Conservation (phyloP, 2,113 vertebrate genomes). For the Morone chrysops region DNA sequence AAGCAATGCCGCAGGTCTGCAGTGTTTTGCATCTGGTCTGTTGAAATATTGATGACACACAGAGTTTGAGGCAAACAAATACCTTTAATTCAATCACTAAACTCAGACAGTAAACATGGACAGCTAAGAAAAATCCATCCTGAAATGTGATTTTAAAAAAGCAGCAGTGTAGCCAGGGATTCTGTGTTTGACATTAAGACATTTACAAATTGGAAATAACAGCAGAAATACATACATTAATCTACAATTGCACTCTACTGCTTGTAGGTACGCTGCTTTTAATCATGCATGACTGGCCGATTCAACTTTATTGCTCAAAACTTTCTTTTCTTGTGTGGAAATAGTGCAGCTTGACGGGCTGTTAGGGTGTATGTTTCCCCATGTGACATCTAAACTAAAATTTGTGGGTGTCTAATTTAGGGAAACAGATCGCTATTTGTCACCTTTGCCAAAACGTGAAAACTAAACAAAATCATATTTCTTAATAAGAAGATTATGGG, state of each 20-base stretch:
- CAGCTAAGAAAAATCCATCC: conserved; percentile 52
- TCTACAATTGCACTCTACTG: neutral
- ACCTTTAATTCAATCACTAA: conserved; percentile 64
- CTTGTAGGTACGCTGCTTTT: neutral
- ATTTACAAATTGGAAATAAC: conserved; percentile 2
- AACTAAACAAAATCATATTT: neutral
- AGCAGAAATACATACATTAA: neutral
- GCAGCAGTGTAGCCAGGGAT: conserved; percentile 6
- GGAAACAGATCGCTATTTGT: neutral
- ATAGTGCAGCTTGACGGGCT: neutral
- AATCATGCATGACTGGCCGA: neutral
- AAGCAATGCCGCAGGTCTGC: conserved; percentile 50
- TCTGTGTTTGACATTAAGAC: conserved; percentile 10
- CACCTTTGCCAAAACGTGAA: neutral
- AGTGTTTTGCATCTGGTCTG: conserved; percentile 58
- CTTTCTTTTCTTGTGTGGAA: neutral
- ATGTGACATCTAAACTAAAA: neutral
- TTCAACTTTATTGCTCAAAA: neutral
- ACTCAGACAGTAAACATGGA: conserved; percentile 64
- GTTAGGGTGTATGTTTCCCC: neutral
- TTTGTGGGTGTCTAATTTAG: neutral
- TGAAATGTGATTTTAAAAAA: conserved; percentile 55
- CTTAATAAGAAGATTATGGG: neutral
- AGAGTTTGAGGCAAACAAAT: conserved; percentile 63
- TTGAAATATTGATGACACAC: conserved; percentile 67